These are phyloP conservation scores for Desmophyllum pertusum DNA, from an alignment of 92 coral and sea anemone genomes.

Conservation along the genomic window DNA sequence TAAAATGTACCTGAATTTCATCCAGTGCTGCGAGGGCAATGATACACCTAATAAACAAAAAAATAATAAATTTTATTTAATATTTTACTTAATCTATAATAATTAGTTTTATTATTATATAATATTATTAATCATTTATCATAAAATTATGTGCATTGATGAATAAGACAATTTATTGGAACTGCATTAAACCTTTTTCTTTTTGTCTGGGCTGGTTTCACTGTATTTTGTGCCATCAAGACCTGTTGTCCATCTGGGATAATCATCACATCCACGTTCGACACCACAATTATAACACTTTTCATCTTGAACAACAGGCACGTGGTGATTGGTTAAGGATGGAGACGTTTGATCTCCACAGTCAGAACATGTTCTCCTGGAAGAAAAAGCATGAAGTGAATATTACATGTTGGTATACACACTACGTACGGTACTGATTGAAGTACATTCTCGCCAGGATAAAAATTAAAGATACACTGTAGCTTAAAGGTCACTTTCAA, in stretches of 20 bases:
- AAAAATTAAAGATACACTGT: too few relatives aligned
- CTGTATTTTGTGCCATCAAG: conserved; percentile 34
- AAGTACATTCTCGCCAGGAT: too few relatives aligned
- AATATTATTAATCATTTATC: too few relatives aligned
- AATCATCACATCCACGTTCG: conserved; percentile 27
- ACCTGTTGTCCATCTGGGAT: conserved; percentile 45
- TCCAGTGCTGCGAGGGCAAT: conserved; percentile 58
- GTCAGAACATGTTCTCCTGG: conserved; percentile 57
- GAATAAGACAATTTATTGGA: not conserved
- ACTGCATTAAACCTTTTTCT: conserved; percentile 35
- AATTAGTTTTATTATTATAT: too few relatives aligned
- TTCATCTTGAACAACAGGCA: conserved; percentile 1
- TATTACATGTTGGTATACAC: not conserved
- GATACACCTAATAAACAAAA: conserved; percentile 5
- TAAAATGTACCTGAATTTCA: conserved; percentile 62
- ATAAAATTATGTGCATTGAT: too few relatives aligned
- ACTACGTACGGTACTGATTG: too few relatives aligned
- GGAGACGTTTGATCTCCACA: conserved; percentile 59
- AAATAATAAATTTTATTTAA: not conserved
- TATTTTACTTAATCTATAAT: too few relatives aligned
- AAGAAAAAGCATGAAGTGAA: not conserved
- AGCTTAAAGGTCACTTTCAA: too few relatives aligned
- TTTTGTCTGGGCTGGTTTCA: conserved; percentile 42
- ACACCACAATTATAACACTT: conserved; percentile 39
- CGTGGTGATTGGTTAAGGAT: not conserved